Percentiles rank a stretch among this genome's conserved stretches.
Conservation (phyloP, 2,113 vertebrate genomes). For the Setophaga coronata region DNA sequence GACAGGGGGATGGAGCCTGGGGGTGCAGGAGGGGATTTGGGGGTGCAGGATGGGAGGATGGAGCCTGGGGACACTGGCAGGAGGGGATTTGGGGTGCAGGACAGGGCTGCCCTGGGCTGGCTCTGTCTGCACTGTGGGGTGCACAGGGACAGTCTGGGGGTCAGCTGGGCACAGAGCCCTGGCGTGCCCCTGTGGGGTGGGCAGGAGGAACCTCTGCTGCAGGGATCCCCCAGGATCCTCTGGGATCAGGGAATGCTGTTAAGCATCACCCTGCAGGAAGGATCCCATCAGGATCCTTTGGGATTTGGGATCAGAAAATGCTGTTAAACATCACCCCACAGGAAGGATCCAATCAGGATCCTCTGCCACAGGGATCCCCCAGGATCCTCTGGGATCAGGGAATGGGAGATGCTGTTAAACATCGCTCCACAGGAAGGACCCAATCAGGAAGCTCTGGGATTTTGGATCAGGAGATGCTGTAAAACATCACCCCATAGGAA, state of each 20-base stretch:
- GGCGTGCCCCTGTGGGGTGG: rapidly evolving
- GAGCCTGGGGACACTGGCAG: too few relatives aligned
- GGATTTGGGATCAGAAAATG: too few relatives aligned
- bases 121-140: not conserved
- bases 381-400: not conserved
- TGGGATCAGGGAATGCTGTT: not conserved
- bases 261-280: rapidly evolving
- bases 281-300: too few relatives aligned
- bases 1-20: too few relatives aligned
- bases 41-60: too few relatives aligned
- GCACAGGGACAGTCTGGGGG: rapidly evolving
- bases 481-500: rapidly evolving
- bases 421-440: rapidly evolving
- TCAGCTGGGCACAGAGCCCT: not conserved
- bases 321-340: not conserved
- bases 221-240: too few relatives aligned
- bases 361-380: too few relatives aligned
- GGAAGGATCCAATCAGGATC: not conserved
- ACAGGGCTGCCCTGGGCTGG: too few relatives aligned
- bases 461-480: not conserved
- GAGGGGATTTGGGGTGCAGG: too few relatives aligned
- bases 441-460: too few relatives aligned
- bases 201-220: not conserved
- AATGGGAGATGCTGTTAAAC: not conserved
- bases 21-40: too few relatives aligned